Evolutionary conservation across 2,888 invertebrate species (phyloP).

Genomic region (Adela reaumurella): DNA sequence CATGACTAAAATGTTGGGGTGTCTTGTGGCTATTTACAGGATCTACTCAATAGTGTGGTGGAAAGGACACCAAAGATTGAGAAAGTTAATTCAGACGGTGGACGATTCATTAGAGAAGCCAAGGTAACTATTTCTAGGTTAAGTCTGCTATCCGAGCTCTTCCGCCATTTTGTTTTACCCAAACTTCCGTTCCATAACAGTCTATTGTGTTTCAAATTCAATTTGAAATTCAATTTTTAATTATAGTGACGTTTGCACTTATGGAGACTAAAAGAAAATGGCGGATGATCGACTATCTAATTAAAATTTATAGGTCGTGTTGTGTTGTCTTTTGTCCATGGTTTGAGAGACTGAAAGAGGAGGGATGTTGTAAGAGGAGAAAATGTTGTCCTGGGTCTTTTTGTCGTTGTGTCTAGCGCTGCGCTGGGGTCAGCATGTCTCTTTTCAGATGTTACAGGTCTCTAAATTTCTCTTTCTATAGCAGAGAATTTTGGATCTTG

Average conservation of each 20-base stretch:
- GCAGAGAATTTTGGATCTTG: neutral
- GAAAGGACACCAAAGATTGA: slow-evolving; percentile 94
- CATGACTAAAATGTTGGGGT: slow-evolving; percentile 20
- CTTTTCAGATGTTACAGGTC: neutral
- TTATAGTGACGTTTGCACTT: too few relatives aligned
- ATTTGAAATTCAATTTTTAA: neutral
- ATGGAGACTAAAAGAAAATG: neutral
- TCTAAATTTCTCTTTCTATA: neutral
- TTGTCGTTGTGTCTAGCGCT: neutral
- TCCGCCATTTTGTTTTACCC: neutral
- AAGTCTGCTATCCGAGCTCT: neutral
- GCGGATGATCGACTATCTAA: neutral
- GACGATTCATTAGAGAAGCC: slow-evolving; percentile 93
- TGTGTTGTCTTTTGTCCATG: neutral
- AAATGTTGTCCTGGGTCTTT: neutral
- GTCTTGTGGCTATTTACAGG: slow-evolving; percentile 60
- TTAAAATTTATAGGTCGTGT: neutral
- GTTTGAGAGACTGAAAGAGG: neutral
- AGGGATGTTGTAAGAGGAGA: neutral
- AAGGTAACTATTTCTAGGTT: slow-evolving; percentile 72
- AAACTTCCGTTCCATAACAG: too few relatives aligned
- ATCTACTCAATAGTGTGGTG: slow-evolving; percentile 86
- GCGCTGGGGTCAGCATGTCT: neutral
- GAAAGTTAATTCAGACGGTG: slow-evolving; percentile 92
- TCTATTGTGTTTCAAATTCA: neutral